Conservation (phyloP, 2,113 vertebrate genomes). For the Hippocampus guttulatus region DNA sequence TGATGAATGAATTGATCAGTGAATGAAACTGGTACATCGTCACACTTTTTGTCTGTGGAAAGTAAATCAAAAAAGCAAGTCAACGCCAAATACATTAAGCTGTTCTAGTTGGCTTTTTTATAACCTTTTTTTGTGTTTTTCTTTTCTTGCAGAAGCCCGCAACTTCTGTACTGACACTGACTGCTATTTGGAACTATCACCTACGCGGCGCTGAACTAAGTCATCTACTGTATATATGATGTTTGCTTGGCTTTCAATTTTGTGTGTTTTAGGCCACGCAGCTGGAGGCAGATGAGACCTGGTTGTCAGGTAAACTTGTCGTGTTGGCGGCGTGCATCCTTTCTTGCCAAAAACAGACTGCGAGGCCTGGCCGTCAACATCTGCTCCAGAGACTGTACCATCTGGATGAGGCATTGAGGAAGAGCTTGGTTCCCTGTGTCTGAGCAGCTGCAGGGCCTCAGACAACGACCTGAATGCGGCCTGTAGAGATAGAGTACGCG, state of each 20-base stretch:
- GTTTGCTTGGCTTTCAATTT: no score
- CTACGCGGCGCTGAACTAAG: no score
- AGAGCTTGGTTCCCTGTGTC: slow-evolving; percentile 49
- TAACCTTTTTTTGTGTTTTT: no score
- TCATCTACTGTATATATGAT: no score
- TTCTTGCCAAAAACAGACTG: slow-evolving; percentile 63
- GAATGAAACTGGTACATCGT: neutral
- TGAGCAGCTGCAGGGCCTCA: slow-evolving; percentile 60
- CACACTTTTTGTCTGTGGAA: neutral
- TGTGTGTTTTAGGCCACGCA: slow-evolving; percentile 25
- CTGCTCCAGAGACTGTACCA: slow-evolving; percentile 71
- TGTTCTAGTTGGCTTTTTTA: no score
- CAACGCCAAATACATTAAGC: neutral
- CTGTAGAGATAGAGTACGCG: slow-evolving; percentile 38
- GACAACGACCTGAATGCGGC: slow-evolving; percentile 49
- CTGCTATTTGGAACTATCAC: no score
- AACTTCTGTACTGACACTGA: no score
- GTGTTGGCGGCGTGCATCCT: slow-evolving; percentile 36
- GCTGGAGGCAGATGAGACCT: slow-evolving; percentile 50
- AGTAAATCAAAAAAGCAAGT: neutral
- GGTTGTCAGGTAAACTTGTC: slow-evolving; percentile 57
- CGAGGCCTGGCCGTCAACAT: slow-evolving; percentile 69
- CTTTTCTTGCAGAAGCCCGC: no score
- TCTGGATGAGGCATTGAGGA: slow-evolving; percentile 58
- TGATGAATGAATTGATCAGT: neutral